These are phyloP conservation scores for Polydrusus tereticollis DNA, from an alignment of 2,888 invertebrate species.

Conservation along the genomic window DNA sequence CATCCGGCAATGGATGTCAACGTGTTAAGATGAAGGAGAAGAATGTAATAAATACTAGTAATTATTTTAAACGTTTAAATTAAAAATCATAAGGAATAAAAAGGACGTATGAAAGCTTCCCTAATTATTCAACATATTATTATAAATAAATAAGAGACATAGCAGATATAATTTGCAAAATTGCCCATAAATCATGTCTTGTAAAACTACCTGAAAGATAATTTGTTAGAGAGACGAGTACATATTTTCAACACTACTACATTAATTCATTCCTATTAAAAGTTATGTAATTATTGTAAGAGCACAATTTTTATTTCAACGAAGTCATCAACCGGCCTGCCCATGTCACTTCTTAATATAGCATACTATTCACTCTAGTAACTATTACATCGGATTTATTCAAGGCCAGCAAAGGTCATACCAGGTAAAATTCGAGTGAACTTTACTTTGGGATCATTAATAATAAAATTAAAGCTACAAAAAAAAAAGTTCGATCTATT, in stretches of 20 bases:
- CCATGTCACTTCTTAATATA: constrained; percentile 45
- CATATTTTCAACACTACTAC: not conserved
- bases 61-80: too few relatives aligned
- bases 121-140: too few relatives aligned
- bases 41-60: too few relatives aligned
- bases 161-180: too few relatives aligned
- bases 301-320: not conserved
- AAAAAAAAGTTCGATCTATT: too few relatives aligned
- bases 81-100: too few relatives aligned
- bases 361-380: not conserved
- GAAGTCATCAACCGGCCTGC: not conserved
- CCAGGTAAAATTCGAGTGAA: constrained; percentile 42
- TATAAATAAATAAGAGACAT: too few relatives aligned
- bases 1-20: too few relatives aligned
- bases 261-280: not conserved
- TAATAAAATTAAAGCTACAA: constrained; percentile 39
- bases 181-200: too few relatives aligned
- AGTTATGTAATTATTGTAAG: not conserved
- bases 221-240: not conserved
- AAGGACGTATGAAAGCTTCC: too few relatives aligned
- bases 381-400: constrained; percentile 37
- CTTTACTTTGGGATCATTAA: constrained; percentile 46
- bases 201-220: not conserved
- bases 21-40: too few relatives aligned
- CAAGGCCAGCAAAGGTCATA: constrained; percentile 42